Base-by-base conservation (phyloP, 2,888 invertebrate genomes). In the Habroteleia sp. region DNA sequence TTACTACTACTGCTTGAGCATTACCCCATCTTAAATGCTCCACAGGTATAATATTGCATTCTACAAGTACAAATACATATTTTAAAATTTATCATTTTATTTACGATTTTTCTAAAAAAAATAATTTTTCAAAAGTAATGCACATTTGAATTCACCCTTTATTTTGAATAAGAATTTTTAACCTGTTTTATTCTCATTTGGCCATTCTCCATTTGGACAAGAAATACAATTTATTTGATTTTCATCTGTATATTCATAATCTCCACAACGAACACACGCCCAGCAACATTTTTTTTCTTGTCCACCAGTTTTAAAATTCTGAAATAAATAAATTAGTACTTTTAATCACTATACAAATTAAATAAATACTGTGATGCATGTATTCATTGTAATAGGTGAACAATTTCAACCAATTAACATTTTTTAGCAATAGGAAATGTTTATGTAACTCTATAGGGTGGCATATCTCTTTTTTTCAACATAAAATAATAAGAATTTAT, bases 261-360 rank as follows among this genome's bases (percentile, higher is more conserved):
- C 89, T 74, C 91, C 90, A 89, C 95, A 95, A 2, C 90, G 88
- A 17, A 92, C 92, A 87, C 95, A 95, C 37, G 92, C 91, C 95
- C 95, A 95, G 88, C 95, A 95, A 85, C 95, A 95, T 37, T 91
- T 89, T 74, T 92, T 91, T 79, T 92, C 91, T 80, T 91, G 89
- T 46, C 92, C 91, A 71, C 91, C 91, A 23, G 90, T 91, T 84
- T 92, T 91, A 76, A 91, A 90, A 77, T 90, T 91, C 91, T 91
- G 82, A 42, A 41, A 20, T 31, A 3, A 48, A 16, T 4, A 10
- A 35, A 20, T 42, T 17, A 37, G 20, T 29, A 29, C n/a, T 17
- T 11, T 3, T 20, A 20, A 7, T 23, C 3, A 25, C 25, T 44
- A 41, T 10, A 4, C n/a, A n/a, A n/a, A n/a, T n/a, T n/a, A n/a